Conservation (phyloP, 30 jellyfish, hydroid and myxozoan genomes). For the Clytia hemisphaerica region DNA sequence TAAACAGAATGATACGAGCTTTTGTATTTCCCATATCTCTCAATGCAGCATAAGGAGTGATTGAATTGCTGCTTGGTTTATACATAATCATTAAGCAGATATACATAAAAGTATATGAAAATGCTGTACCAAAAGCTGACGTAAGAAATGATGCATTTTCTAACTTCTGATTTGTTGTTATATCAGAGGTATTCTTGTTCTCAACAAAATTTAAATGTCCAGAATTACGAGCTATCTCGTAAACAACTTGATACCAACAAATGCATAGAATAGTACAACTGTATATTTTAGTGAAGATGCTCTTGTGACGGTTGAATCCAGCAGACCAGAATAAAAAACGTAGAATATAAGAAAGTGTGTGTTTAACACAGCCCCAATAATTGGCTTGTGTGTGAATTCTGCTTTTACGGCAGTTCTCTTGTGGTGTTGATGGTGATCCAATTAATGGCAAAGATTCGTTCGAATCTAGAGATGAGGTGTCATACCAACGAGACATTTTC, state of each 20-base stretch:
- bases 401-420: conserved; percentile 17
- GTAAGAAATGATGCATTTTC: conserved; percentile 7
- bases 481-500: too few species aligned
- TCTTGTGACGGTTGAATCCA: conserved; percentile 13
- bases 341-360: background rate
- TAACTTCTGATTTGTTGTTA: conserved; percentile 1
- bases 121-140: conserved; percentile 10
- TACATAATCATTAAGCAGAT: conserved; percentile 1
- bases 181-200: background rate
- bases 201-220: conserved; percentile 4
- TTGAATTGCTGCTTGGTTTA: conserved; percentile 11
- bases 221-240: conserved; percentile 1
- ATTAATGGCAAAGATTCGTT: too few species aligned
- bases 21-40: conserved; percentile 7
- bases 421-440: conserved; percentile 3
- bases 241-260: conserved; percentile 20
- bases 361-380: conserved; percentile 1
- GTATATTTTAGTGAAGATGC: background rate
- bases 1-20: conserved; percentile 2
- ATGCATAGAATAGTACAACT: background rate
- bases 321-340: conserved; percentile 27
- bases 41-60: conserved; percentile 20
- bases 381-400: background rate
- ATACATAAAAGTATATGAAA: conserved; percentile 14
- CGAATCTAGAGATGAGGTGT: too few species aligned